Base-by-base conservation (phyloP, 2,797 vertebrate species). In the Clamator glandarius region DNA sequence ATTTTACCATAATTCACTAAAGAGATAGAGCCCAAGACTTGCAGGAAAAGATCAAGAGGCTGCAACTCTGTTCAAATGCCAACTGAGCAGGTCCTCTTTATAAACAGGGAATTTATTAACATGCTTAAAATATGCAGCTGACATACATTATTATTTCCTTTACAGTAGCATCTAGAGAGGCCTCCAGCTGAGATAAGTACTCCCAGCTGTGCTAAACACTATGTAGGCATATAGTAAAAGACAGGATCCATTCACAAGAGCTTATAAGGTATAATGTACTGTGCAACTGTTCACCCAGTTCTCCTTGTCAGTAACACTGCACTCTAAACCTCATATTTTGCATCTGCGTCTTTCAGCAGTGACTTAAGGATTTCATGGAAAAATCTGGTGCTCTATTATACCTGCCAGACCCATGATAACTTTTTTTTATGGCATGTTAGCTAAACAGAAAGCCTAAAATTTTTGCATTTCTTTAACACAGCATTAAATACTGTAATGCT, bases 181-280 rank as follows among this genome's bases (percentile, higher is more conserved):
- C n/a, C 69, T 90, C 82, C 81, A 85, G 73, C 72, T 93, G 88
- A 82, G 73, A 79, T 82, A 85, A 96, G 92, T 66, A 68, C 68
- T 92, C 50, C 84, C 94, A 96, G 94, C 90, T 95, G 92, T 58
- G 81, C 84, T 93, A 89, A 96, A 77, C 61, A 90, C 64, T 84
- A 57, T 63, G 41, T 29, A 89, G 78, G 46, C 84, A 94, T 4
- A 74, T 8, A 89, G 81, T 8, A 89, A 89, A 83, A 93, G 52
- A 84, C 58, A 93, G 55, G 35, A 51, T 84, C 48, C 74, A 29
- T 90, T 92, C 83, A 91, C 69, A 92, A 72, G 4, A 63, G 66
- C 55, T 70, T 69, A 63, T 58, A 74, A 46, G 8, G 15, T 79
- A 78, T 66, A 84, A 84, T 6, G 26, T 33, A 35, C 51, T 21